Conservation (phyloP, 2,797 vertebrate species). For the Helicolenus hilgendorfi region DNA sequence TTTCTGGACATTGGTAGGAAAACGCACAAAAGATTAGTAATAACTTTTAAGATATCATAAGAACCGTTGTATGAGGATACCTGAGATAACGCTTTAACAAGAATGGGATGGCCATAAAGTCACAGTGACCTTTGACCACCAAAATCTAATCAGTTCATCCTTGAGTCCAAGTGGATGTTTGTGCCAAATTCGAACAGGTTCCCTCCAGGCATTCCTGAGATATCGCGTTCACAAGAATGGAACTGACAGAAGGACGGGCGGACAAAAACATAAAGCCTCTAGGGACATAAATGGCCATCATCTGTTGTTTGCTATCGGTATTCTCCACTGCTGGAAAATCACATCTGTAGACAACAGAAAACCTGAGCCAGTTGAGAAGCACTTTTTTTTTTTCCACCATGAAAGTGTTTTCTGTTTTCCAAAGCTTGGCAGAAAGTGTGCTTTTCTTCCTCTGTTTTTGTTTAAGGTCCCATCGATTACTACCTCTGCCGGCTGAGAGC, state of each 20-base stretch:
- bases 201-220: too few relatives aligned
- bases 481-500: conserved; percentile 59
- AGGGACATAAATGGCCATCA: not conserved
- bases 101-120: not conserved
- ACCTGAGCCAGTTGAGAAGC: not conserved
- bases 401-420: conserved; percentile 50
- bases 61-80: not conserved
- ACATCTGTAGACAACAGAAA: conserved; percentile 32
- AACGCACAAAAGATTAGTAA: rapidly evolving
- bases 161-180: too few relatives aligned
- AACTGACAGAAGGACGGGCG: rapidly evolving
- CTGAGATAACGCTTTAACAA: not conserved
- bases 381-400: conserved; percentile 24
- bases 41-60: not conserved
- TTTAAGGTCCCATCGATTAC: conserved; percentile 82
- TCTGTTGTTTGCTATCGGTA: not conserved
- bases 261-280: not conserved
- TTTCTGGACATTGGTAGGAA: too few relatives aligned
- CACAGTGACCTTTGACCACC: not conserved
- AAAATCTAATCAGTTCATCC: too few relatives aligned
- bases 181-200: too few relatives aligned
- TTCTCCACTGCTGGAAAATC: not conserved
- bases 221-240: too few relatives aligned
- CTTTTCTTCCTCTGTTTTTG: conserved; percentile 71
- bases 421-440: conserved; percentile 51